Conservation (phyloP, 2,113 vertebrate species). For the Neodon shergylaensis region DNA sequence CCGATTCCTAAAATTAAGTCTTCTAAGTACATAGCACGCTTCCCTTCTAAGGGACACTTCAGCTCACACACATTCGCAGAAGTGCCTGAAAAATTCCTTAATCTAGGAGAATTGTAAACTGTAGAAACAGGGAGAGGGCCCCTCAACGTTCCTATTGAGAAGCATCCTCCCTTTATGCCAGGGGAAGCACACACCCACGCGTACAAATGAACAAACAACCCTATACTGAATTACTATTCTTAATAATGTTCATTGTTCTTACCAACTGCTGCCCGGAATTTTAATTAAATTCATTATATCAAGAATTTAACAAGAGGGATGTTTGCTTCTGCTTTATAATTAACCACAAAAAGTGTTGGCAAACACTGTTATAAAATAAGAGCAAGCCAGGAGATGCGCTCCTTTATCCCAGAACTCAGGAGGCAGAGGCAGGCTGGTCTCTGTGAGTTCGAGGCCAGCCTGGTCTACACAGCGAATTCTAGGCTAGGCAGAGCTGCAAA, state of each 20-base stretch:
- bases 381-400: no score
- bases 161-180: not conserved
- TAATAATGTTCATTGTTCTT: constrained; percentile 73
- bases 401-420: not conserved
- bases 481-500: not conserved
- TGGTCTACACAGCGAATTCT: not conserved
- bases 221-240: constrained; percentile 60
- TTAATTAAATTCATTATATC: constrained; percentile 76
- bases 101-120: not conserved
- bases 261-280: constrained; percentile 75
- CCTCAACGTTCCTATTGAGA: not conserved
- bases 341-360: constrained; percentile 69
- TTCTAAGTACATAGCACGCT: not conserved
- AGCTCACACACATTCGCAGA: not conserved
- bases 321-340: constrained; percentile 70
- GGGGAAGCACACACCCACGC: not conserved
- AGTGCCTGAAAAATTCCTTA: not conserved
- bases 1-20: constrained; percentile 25
- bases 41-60: constrained; percentile 36
- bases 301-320: constrained; percentile 79
- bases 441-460: not conserved
- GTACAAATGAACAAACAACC: constrained; percentile 62
- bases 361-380: constrained; percentile 10
- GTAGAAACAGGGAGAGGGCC: not conserved
- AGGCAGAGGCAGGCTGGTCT: not conserved